Evolutionary conservation across 2,797 vertebrate genomes (phyloP).

Genomic region (Gymnocypris eckloni): DNA sequence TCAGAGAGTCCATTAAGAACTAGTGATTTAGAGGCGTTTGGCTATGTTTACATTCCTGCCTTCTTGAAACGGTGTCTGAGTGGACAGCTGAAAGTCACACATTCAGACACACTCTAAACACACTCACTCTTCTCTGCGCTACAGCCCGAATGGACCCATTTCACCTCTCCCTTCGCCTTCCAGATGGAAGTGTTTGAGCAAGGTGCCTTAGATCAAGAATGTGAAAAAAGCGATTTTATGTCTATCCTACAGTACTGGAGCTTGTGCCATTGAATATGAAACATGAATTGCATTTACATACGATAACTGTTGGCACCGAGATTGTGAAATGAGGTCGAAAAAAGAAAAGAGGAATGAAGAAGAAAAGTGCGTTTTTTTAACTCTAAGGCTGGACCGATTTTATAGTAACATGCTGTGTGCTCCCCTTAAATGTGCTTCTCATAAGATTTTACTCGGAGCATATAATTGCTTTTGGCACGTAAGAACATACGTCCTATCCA

Average conservation of each 20-base stretch:
- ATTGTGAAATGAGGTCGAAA: background rate
- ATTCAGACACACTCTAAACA: slow-evolving; percentile 34
- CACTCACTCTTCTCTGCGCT: slow-evolving; percentile 18
- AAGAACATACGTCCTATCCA: slow-evolving; percentile 53
- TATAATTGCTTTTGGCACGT: slow-evolving; percentile 58
- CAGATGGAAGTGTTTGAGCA: slow-evolving; percentile 37
- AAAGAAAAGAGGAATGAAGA: background rate
- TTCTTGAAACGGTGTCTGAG: slow-evolving; percentile 29
- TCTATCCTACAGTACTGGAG: background rate
- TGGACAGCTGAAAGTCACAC: slow-evolving; percentile 38
- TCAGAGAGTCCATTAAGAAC: slow-evolving; percentile 49
- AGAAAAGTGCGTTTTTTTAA: background rate
- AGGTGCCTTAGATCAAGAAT: slow-evolving; percentile 25
- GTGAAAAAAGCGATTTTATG: background rate
- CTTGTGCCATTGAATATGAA: background rate
- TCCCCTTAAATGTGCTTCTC: slow-evolving; percentile 49
- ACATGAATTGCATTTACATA: slow-evolving; percentile 11
- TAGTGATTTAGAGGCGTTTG: slow-evolving; percentile 51
- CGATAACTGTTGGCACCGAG: background rate
- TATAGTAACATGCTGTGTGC: slow-evolving; percentile 30
- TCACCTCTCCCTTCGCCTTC: slow-evolving; percentile 20
- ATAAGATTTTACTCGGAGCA: slow-evolving; percentile 51
- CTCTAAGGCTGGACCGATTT: slow-evolving; percentile 22
- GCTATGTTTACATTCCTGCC: slow-evolving; percentile 48
- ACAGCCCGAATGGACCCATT: slow-evolving; percentile 11